These are phyloP conservation scores for Pelmatolapia mariae DNA, from an alignment of 2,113 vertebrate species.

Conservation along the genomic window DNA sequence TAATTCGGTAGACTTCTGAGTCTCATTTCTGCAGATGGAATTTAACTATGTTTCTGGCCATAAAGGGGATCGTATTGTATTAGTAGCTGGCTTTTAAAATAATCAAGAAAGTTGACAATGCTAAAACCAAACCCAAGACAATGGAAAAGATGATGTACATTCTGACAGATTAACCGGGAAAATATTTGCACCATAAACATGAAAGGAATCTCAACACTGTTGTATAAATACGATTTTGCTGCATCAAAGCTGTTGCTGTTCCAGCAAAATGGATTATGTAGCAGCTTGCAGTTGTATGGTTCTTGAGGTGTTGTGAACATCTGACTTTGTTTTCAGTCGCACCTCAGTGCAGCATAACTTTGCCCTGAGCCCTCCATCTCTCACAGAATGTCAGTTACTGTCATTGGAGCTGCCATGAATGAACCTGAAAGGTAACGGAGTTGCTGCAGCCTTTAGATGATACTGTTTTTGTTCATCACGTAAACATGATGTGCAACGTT, in stretches of 20 bases:
- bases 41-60: neutral
- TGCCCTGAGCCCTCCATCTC: fast-evolving
- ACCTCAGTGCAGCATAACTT: neutral
- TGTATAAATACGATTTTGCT: neutral
- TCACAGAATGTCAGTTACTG: neutral
- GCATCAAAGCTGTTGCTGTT: neutral
- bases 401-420: neutral
- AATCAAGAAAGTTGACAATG: neutral
- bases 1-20: neutral
- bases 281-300: neutral
- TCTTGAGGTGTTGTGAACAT: neutral
- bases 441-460: neutral
- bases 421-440: fast-evolving
- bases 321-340: neutral
- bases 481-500: fast-evolving
- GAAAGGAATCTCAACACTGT: neutral
- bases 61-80: neutral
- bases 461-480: neutral
- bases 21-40: neutral
- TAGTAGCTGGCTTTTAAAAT: neutral
- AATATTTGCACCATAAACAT: neutral
- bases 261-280: neutral
- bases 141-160: neutral
- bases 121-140: neutral
- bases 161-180: neutral